Base-by-base conservation (phyloP, 2,797 vertebrate species). In the Tangara arthus region DNA sequence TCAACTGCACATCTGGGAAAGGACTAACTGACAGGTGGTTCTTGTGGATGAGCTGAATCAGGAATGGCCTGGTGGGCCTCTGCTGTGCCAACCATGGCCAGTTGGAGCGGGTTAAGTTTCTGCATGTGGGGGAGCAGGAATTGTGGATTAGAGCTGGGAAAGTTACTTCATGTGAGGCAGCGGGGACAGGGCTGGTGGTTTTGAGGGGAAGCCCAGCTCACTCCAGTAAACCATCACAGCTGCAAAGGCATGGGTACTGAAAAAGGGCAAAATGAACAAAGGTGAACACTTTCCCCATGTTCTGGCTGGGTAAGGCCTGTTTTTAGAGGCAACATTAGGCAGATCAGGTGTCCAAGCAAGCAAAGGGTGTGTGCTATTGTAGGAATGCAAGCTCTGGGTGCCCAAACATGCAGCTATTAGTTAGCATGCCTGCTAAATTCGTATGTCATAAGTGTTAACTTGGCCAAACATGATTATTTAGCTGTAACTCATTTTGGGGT, bases 371-470 rank as follows among this genome's bases (percentile, higher is more conserved):
- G 96, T 97, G 87, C 87, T 94, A 35, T 42, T 93, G 53, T 72
- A 94, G 85, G 89, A 96, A 94, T 80, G 59, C 93, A 88, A 92
- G 80, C 81, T 97, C 96, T 86, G 95, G 95, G 87, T 98, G 96
- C 81, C 97, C 94, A 97, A 98, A 98, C 97, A 97, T 46, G 93
- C 96, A 98, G 93, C 94, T 97, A 93, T 97, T 97, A 97, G 87
- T 96, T 97, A 91, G 94, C 97, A 97, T 93, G 89, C 93, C 95
- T 95, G 81, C 95, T 97, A 92, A 98, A 98, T 98, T 97, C 97
- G 96, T 95, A 49, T 98, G 97, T 97, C 93, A 84, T 97, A 97
- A 93, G 60, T 88, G 52, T 85, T 96, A 95, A 93, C 66, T 87
- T 76, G 70, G 93, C 87, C 92, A 96, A 97, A 96, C 92, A 80